phyloP scores from a whole-genome alignment of 2,888 invertebrate species.

The Sinelater perroti region DNA sequence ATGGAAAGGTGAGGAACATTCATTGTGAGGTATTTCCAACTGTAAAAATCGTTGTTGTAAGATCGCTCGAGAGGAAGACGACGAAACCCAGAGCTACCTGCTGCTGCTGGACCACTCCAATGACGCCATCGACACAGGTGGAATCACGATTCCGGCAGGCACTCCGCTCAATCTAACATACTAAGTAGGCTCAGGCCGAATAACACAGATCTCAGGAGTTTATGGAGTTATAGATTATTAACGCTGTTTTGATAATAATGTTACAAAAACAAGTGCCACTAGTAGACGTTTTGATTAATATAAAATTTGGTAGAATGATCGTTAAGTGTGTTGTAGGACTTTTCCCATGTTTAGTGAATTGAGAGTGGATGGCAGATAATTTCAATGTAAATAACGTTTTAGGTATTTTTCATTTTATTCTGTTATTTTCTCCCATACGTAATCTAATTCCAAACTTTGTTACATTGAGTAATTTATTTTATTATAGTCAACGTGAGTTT shows the following conservation, averaged over 20 bases:
- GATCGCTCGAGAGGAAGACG: conserved; percentile 55
- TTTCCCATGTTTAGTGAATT: no score
- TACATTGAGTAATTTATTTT: no score
- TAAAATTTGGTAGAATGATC: no score
- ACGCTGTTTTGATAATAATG: neutral
- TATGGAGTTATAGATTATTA: neutral
- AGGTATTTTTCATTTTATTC: no score
- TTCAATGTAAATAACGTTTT: no score
- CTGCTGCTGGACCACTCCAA: conserved; percentile 53
- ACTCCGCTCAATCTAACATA: conserved; percentile 39
- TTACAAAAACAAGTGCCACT: conserved; percentile 17
- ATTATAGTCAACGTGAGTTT: no score
- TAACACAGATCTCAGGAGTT: conserved; percentile 2
- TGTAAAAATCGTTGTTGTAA: no score
- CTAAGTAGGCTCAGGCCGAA: conserved; percentile 3
- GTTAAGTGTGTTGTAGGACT: no score
- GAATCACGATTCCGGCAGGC: conserved; percentile 67
- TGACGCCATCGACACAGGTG: conserved; percentile 65
- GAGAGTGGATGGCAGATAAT: no score
- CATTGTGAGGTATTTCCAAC: neutral
- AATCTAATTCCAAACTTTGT: no score
- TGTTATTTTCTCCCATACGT: no score
- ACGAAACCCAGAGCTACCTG: conserved; percentile 59
- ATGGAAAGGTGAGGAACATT: neutral
- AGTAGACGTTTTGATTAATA: no score